Conservation (phyloP, 2,113 vertebrate genomes). For the Carettochelys insculpta region DNA sequence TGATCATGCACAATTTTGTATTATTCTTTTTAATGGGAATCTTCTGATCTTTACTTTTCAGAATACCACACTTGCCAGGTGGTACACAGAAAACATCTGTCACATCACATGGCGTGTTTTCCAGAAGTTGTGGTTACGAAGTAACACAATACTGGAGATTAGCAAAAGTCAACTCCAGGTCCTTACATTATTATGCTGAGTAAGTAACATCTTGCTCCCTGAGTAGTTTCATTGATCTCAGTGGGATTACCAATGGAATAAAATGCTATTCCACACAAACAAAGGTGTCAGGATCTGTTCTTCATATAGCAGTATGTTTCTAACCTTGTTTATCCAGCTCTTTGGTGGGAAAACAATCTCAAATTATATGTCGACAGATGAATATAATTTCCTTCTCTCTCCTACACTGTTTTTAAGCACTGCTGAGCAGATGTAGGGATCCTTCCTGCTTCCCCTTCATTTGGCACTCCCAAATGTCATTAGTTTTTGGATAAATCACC, state of each 20-base stretch:
- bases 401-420: background rate
- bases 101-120: background rate
- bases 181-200: background rate
- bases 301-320: background rate
- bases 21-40: fast-evolving
- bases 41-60: background rate
- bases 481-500: constrained; percentile 77
- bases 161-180: background rate
- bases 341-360: background rate
- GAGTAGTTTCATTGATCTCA: background rate
- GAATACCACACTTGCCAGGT: fast-evolving
- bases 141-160: background rate
- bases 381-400: background rate
- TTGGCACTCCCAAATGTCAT: constrained; percentile 23
- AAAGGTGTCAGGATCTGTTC: background rate
- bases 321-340: background rate
- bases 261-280: fast-evolving
- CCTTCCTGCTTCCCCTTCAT: background rate
- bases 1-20: background rate
- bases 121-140: background rate
- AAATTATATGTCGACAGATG: background rate
- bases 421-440: background rate
- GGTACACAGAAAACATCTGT: background rate
- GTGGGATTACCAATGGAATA: background rate
- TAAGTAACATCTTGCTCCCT: background rate